Conservation (phyloP, 1,140 invertebrate species). For the Caenorhabditis latens region DNA sequence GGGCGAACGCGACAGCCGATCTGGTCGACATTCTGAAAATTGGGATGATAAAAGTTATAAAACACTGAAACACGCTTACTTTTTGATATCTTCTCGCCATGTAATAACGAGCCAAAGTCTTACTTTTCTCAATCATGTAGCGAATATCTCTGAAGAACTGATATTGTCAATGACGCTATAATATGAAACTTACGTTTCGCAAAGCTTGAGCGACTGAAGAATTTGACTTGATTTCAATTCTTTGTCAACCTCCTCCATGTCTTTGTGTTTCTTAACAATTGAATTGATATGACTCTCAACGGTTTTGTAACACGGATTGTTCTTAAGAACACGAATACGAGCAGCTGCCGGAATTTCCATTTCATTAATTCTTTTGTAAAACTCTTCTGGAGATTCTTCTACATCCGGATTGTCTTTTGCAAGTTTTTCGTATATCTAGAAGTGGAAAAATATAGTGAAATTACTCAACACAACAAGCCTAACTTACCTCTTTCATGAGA, state of each 20-base stretch:
- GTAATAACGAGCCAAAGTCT: conserved; percentile 7
- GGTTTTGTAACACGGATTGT: background rate
- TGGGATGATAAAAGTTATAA: background rate
- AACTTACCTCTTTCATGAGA: conserved; percentile 13
- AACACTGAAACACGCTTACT: background rate
- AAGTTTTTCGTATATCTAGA: conserved; percentile 7
- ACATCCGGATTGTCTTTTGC: conserved; percentile 18
- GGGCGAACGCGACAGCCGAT: conserved; percentile 38
- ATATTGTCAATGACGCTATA: background rate
- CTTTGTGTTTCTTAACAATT: conserved; percentile 10
- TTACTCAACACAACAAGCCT: background rate
- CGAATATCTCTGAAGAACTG: conserved; percentile 16
- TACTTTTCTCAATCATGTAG: conserved; percentile 18
- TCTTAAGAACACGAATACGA: conserved; percentile 14
- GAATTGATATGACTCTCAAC: background rate
- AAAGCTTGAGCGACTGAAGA: background rate
- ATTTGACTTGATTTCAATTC: background rate
- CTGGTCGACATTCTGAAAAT: conserved; percentile 31
- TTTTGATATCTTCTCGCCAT: background rate
- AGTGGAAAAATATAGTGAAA: background rate
- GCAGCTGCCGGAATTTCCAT: background rate
- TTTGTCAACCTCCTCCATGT: background rate
- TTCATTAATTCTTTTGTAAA: background rate
- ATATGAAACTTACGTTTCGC: background rate
- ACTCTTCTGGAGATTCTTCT: conserved; percentile 9